A percentile compares a stretch with the other conserved stretches of the same genome.
phyloP scores from a whole-genome alignment of 2,797 vertebrate genomes.

The Pseudochirops cupreus region DNA sequence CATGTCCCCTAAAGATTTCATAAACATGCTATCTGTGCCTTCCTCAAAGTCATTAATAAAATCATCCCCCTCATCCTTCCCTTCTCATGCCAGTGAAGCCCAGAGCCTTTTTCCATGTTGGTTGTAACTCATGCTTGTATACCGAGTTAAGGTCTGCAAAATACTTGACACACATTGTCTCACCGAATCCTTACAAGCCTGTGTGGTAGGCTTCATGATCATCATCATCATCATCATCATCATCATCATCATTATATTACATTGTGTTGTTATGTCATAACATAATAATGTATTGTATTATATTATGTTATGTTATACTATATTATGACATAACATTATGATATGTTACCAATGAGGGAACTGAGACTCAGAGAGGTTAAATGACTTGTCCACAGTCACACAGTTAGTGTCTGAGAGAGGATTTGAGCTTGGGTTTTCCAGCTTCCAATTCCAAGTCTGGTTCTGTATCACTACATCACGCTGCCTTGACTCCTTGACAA shows the following conservation, averaged over 20 bases:
- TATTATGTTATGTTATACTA: no score
- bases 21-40: background rate
- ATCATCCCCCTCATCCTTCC: background rate
- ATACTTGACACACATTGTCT: background rate
- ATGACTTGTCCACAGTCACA: background rate
- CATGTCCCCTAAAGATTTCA: background rate
- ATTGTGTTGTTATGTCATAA: no score
- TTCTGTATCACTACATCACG: background rate
- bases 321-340: no score
- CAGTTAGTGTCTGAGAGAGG: background rate
- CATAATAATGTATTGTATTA: no score
- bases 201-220: background rate
- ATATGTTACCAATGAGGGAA: background rate
- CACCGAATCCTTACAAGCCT: background rate
- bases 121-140: background rate
- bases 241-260: background rate
- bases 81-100: background rate
- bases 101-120: background rate
- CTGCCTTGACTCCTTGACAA: slow-evolving; percentile 29
- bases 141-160: background rate
- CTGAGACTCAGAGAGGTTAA: background rate
- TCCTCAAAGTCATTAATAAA: background rate
- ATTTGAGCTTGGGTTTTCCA: background rate
- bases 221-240: background rate
- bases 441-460: background rate